phyloP scores from a whole-genome alignment of 2,797 vertebrate species.

The Todus mexicanus region DNA sequence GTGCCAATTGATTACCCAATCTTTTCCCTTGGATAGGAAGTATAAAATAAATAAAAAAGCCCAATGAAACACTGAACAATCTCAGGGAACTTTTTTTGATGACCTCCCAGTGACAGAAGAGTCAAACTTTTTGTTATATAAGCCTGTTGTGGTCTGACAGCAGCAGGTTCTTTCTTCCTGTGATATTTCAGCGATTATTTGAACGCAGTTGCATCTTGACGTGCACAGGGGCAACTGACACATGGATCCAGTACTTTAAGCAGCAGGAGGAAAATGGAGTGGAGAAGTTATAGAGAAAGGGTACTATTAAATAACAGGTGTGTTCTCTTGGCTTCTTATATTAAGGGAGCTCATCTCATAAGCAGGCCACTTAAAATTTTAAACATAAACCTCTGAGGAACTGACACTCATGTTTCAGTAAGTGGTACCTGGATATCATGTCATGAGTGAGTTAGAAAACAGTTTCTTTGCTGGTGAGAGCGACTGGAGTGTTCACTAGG shows the following conservation, averaged over 20 bases:
- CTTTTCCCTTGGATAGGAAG: background rate
- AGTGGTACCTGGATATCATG: background rate
- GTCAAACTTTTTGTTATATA: background rate
- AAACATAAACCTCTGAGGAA: background rate
- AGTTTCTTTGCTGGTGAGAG: background rate
- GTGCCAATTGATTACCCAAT: background rate
- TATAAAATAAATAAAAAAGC: background rate
- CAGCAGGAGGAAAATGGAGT: background rate
- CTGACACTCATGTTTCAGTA: background rate
- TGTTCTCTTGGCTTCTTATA: background rate
- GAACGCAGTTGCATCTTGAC: background rate
- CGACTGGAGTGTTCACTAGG: background rate
- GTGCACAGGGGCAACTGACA: background rate
- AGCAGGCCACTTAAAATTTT: background rate
- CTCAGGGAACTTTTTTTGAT: background rate
- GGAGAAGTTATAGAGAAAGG: background rate
- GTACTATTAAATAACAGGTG: background rate
- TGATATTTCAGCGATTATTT: background rate
- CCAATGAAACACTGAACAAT: background rate
- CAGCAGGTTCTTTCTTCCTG: background rate
- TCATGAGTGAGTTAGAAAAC: background rate
- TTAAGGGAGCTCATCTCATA: background rate
- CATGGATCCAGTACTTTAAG: background rate
- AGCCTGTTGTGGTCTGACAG: background rate
- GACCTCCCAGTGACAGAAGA: background rate